Percentiles rank a stretch among this genome's conserved stretches.
phyloP scores from a whole-genome alignment of 2,888 invertebrate genomes.

The Flexamia atlantica region DNA sequence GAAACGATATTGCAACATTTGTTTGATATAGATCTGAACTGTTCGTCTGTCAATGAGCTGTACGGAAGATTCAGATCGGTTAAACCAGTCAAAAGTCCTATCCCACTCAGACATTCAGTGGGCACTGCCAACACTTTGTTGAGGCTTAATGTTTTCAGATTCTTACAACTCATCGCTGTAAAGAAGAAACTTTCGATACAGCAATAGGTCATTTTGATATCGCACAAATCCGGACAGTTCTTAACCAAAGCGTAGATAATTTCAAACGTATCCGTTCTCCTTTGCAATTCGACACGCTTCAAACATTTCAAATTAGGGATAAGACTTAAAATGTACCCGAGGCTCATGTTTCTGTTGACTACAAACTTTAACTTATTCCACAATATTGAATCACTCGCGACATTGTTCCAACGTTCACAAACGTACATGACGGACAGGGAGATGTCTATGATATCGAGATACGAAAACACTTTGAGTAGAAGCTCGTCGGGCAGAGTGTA shows the following conservation, averaged over 20 bases:
- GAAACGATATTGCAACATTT: slow-evolving; percentile 39
- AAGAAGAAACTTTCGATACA: slow-evolving; percentile 39
- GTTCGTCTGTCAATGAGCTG: slow-evolving; percentile 18
- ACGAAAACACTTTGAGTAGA: slow-evolving; percentile 58
- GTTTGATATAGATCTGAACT: slow-evolving; percentile 32
- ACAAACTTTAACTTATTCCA: slow-evolving; percentile 56
- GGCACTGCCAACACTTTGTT: slow-evolving; percentile 59
- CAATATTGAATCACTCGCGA: slow-evolving; percentile 35
- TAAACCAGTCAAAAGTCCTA: slow-evolving; percentile 36
- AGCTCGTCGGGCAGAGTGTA: slow-evolving; percentile 54
- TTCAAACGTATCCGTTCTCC: slow-evolving; percentile 49
- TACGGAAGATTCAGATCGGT: slow-evolving; percentile 55
- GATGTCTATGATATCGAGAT: slow-evolving; percentile 56
- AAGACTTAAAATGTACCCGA: slow-evolving; percentile 22
- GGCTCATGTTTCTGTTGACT: slow-evolving; percentile 45
- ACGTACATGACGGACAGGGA: slow-evolving; percentile 49
- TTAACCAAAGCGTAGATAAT: slow-evolving; percentile 45
- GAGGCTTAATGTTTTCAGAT: slow-evolving; percentile 38
- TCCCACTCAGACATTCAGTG: slow-evolving; percentile 52
- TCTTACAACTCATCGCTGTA: slow-evolving; percentile 11
- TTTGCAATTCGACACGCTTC: slow-evolving; percentile 38
- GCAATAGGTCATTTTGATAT: slow-evolving; percentile 57
- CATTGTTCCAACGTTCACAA: slow-evolving; percentile 44
- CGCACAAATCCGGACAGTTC: slow-evolving; percentile 46
- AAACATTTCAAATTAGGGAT: slow-evolving; percentile 44